Base-by-base conservation (phyloP, 2,797 vertebrate species). In the Neosilurus mollespiculum region DNA sequence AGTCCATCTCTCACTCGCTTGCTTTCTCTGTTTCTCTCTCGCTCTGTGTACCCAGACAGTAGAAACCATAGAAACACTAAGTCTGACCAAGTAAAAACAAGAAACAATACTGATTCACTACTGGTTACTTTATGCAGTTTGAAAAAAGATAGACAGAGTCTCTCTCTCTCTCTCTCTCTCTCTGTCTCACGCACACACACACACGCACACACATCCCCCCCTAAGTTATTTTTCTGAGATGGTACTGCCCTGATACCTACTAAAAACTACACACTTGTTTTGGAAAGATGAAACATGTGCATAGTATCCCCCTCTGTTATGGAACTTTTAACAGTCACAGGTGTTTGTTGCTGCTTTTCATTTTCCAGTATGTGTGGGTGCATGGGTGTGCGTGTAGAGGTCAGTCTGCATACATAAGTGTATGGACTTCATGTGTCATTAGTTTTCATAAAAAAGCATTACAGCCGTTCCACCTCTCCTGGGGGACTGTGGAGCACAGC, bases 1-100 rank as follows among this genome's bases (percentile, higher is more conserved):
- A 61, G 78, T 54, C 72, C 54, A 24, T 70, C 14, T 43, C 43
- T 43, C 43, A 5, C 43, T 43, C 43, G 4, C 43, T 43, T 30
- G 30, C 43, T 43, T 8, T 43, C 43, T 43, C 43, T 43, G 4
- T 43, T 8, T 43, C 43, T 43, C 43, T 43, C n/a, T 20, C 10
- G 54, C 72, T 86, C 69, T 78, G 51, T 58, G 16, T 75, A 82
- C 84, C 72, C 77, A 84, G 78, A 84, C 70, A 85, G 77, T 85
- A 84, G 84, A 81, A 61, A 51, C 54, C 37, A 43, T 77, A 82
- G 15, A 71, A 79, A 75, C 84, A 84, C 85, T 88, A 75, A 85
- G 67, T 75, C 24, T 77, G 70, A 89, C 30, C 87, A 90, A n/a
- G 80, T 87, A 54, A 65, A 65, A 64, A 43, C 43, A 66, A 56